phyloP scores from a whole-genome alignment of 2,113 vertebrate species.

The Pandion haliaetus region DNA sequence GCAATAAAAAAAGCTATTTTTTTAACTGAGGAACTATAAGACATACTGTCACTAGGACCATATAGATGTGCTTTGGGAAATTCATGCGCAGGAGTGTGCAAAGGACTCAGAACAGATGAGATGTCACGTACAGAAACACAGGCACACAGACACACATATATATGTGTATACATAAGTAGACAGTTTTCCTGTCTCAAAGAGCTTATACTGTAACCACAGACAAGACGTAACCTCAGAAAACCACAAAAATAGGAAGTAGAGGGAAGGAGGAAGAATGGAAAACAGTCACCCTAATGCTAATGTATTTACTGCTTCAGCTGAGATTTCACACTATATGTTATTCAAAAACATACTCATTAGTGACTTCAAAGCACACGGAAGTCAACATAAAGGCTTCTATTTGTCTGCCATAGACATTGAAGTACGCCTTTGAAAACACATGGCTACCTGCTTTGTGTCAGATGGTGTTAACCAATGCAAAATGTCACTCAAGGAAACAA shows the following conservation, averaged over 20 bases:
- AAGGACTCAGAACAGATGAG: not conserved
- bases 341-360: slow-evolving; percentile 55
- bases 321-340: slow-evolving; percentile 34
- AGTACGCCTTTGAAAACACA: not conserved
- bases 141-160: not conserved
- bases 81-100: not conserved
- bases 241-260: slow-evolving; percentile 26
- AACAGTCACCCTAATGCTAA: not conserved
- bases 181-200: not conserved
- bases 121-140: not conserved
- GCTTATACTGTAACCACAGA: not conserved
- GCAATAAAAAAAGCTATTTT: not conserved
- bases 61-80: not conserved
- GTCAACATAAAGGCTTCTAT: slow-evolving; percentile 43
- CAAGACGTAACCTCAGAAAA: not conserved
- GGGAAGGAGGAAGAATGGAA: slow-evolving; percentile 12
- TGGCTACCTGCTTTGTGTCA: slow-evolving; percentile 31
- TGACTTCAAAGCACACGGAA: slow-evolving; percentile 57
- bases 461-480: not conserved
- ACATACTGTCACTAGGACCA: not conserved
- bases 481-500: not conserved
- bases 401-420: not conserved
- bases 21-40: not conserved
- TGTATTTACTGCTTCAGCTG: slow-evolving; percentile 12
- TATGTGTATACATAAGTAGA: not conserved